Evolutionary conservation across 2,888 invertebrate genomes (phyloP).

Genomic region (Thereva nobilitata): DNA sequence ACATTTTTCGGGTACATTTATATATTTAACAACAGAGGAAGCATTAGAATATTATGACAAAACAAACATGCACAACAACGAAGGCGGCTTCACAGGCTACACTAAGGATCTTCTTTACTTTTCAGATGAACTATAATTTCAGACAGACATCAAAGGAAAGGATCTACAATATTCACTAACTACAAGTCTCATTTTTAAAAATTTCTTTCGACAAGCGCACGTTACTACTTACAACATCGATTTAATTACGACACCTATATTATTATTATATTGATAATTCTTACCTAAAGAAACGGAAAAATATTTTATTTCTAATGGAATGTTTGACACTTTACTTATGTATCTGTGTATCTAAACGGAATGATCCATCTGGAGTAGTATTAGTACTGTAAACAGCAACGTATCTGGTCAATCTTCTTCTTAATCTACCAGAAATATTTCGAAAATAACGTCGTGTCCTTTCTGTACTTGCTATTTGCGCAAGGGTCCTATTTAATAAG

Average conservation of each 20-base stretch:
- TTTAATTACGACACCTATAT: background rate
- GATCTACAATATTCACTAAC: background rate
- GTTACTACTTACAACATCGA: too few species aligned
- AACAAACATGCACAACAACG: too few species aligned
- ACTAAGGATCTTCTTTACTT: too few species aligned
- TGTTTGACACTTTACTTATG: conserved; percentile 7
- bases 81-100: too few species aligned
- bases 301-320: conserved; percentile 19
- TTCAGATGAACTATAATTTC: too few species aligned
- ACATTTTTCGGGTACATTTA: too few species aligned
- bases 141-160: too few species aligned
- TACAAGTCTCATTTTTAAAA: too few species aligned
- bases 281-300: conserved; percentile 10
- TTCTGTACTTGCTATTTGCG: conserved; percentile 14
- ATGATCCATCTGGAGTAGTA: conserved; percentile 14
- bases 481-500: conserved; percentile 10
- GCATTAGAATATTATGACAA: too few species aligned
- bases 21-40: too few species aligned
- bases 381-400: conserved; percentile 6
- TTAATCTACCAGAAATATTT: conserved; percentile 23
- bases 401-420: conserved; percentile 21
- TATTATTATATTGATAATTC: background rate
- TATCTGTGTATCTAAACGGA: conserved; percentile 8
- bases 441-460: conserved; percentile 23
- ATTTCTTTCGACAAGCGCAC: too few species aligned